A percentile compares a stretch with the other conserved stretches of the same genome.
phyloP scores from a whole-genome alignment of 1,140 invertebrate genomes.

The Spodoptera frugiperda region DNA sequence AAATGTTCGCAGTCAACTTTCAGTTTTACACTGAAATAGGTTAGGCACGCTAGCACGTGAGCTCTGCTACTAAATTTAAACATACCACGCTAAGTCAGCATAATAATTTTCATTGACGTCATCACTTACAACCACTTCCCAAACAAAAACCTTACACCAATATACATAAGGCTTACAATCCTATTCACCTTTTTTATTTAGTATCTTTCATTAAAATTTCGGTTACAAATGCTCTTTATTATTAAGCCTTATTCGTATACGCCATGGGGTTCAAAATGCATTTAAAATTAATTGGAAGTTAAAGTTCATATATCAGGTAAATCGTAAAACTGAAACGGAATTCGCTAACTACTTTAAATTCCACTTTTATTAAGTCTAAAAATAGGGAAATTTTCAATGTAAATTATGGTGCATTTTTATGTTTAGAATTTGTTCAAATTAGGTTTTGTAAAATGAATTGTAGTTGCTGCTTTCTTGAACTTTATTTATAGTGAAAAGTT shows the following conservation, averaged over 20 bases:
- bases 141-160: background rate
- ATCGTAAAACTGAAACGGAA: constrained; percentile 34
- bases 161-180: constrained; percentile 11
- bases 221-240: background rate
- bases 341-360: constrained; percentile 37
- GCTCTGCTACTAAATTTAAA: constrained; percentile 36
- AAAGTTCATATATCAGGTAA: constrained; percentile 19
- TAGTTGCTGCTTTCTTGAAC: no score
- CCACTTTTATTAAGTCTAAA: constrained; percentile 23
- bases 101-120: constrained; percentile 72
- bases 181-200: background rate
- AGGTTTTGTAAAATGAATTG: background rate
- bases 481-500: no score
- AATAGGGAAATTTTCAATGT: constrained; percentile 13
- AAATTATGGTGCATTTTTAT: background rate
- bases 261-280: constrained; percentile 10
- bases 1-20: constrained; percentile 42
- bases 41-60: constrained; percentile 44
- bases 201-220: constrained; percentile 5
- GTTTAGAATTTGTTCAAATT: background rate
- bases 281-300: background rate
- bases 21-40: constrained; percentile 53
- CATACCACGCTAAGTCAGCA: constrained; percentile 58
- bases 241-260: background rate
- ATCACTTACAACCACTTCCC: constrained; percentile 45